Evolutionary conservation across 1,140 invertebrate species (phyloP), one percentile per base, ranked within the genome.

Genomic region (Andricus grossulariae): DNA sequence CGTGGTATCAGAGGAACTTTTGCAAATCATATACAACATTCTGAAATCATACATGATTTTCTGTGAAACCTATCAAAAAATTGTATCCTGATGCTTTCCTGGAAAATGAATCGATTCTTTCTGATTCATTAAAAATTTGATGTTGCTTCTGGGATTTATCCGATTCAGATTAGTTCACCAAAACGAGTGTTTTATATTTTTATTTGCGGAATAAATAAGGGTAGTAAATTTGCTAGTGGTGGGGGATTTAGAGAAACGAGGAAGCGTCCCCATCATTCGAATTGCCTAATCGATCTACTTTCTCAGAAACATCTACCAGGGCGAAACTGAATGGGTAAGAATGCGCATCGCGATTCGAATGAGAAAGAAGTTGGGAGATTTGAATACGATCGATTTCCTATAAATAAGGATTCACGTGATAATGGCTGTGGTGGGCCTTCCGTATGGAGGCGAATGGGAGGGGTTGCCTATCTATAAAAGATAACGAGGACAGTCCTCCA

Each of bases 371-470:
- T 75, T 75, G 55, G 60, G 50, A 83, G 83, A 87, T 87, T 87
- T 87, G 86, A 87, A 87, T 87, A 85, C 83, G 85, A 87, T 87
- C 86, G 85, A 87, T 87, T 86, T 80, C 74, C 85, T 87, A 87
- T 87, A 87, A 87, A 87, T 87, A 87, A 87, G 86, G 86, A 87
- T 87, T 86, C 83, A 80, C 84, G 83, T 84, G 84, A 88, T 87
- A 86, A 88, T 85, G 83, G 83, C 80, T 76, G 72, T 75, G 80
- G 79, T 74, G 80, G 79, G 79, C 79, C 80, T 79, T 87, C 80
- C 76, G 80, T 77, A 81, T 80, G 80, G 77, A 81, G 81, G 73
- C 75, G 77, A 72, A 50, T 52, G 51, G 57, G 74, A 70, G 75
- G 75, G 79, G 77, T 73, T 81, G 79, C 80, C 86, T 85, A 87